Evolutionary conservation across 2,797 vertebrate genomes (phyloP).

Genomic region (Tangara arthus): DNA sequence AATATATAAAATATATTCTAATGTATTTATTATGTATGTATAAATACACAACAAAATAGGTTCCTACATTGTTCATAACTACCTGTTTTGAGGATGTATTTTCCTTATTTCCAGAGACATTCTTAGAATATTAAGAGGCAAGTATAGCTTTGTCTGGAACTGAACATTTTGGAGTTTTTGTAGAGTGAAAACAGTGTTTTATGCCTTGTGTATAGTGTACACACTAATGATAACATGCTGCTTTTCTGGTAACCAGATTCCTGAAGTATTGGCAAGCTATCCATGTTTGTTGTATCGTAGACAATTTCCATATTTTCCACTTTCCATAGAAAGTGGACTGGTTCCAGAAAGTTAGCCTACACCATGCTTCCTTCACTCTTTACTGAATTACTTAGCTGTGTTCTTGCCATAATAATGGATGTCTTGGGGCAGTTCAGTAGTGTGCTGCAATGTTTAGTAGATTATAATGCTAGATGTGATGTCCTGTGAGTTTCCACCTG

Average conservation of each 20-base stretch:
- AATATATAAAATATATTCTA: not conserved
- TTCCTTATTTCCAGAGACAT: not conserved
- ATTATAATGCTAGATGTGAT: not conserved
- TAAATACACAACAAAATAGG: not conserved
- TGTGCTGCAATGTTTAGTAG: not conserved
- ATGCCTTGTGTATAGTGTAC: not conserved
- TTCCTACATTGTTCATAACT: not conserved
- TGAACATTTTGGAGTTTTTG: not conserved
- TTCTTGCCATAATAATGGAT: not conserved
- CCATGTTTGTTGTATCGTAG: not conserved
- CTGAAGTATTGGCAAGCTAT: not conserved
- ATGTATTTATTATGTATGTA: not conserved
- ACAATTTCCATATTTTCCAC: not conserved
- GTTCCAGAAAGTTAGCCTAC: not conserved
- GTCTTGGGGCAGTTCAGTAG: not conserved
- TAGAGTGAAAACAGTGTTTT: not conserved
- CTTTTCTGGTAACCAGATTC: not conserved
- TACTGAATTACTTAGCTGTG: not conserved
- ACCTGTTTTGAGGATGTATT: not conserved
- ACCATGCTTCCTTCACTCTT: not conserved
- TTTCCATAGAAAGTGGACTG: not conserved
- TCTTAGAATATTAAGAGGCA: not conserved
- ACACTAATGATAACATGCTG: fast-evolving
- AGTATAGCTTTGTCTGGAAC: not conserved
- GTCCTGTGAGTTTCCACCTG: not conserved